phyloP scores from a whole-genome alignment of 1,140 invertebrate species.

The Contarinia nasturtii region DNA sequence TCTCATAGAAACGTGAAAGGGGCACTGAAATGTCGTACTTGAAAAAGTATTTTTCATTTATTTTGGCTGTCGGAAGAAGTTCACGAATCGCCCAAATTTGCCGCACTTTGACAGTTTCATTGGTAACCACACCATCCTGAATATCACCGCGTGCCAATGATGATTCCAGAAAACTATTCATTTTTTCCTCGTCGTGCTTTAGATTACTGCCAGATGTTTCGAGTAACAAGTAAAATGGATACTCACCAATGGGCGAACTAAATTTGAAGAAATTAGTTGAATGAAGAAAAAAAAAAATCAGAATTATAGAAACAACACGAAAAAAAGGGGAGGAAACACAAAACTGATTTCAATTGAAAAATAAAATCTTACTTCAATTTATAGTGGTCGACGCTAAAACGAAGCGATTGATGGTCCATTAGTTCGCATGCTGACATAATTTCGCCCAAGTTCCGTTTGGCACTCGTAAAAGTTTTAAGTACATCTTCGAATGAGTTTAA shows the following conservation, averaged over 20 bases:
- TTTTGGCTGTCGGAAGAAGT: constrained; percentile 59
- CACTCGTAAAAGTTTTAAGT: constrained; percentile 48
- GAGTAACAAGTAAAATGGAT: constrained; percentile 77
- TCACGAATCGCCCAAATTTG: constrained; percentile 70
- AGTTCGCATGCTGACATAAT: constrained; percentile 89
- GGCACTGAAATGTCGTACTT: constrained; percentile 94
- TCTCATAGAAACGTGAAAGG: constrained; percentile 58
- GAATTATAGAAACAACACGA: no score
- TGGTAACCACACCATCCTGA: constrained; percentile 63
- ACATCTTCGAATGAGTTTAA: constrained; percentile 56
- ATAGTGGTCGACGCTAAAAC: no score
- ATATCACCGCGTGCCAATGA: constrained; percentile 51
- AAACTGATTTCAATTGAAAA: no score
- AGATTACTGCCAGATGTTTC: constrained; percentile 76
- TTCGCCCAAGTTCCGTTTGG: constrained; percentile 60
- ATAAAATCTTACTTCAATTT: no score
- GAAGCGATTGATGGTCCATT: constrained; percentile 54
- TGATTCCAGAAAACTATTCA: constrained; percentile 55
- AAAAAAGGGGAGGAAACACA: no score
- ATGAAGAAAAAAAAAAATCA: no score
- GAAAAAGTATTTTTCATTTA: constrained; percentile 75
- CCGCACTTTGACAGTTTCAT: constrained; percentile 52
- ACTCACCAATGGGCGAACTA: constrained; percentile 37
- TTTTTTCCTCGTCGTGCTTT: constrained; percentile 71
- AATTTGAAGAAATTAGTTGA: no score